A percentile compares a stretch with the other conserved stretches of the same genome.
phyloP scores from a whole-genome alignment of 2,797 vertebrate species.

The Lophotriccus pileatus region DNA sequence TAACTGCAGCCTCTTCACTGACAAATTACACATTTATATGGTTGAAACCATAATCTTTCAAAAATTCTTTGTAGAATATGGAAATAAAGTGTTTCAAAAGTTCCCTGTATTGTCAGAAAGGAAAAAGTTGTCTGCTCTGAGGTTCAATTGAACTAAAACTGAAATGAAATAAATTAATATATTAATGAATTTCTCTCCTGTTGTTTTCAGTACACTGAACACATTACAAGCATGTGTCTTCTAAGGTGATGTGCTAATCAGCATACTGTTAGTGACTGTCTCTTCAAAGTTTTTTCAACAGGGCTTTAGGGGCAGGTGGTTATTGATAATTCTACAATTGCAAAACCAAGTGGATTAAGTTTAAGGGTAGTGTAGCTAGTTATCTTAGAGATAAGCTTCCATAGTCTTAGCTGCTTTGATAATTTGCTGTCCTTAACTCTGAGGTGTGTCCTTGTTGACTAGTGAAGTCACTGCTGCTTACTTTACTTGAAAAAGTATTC shows the following conservation, averaged over 20 bases:
- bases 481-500: background rate
- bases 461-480: background rate
- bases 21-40: background rate
- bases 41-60: background rate
- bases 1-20: background rate
- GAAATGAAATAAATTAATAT: slow-evolving; percentile 61
- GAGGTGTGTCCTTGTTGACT: background rate
- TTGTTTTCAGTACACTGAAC: background rate
- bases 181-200: background rate
- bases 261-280: background rate
- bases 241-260: background rate
- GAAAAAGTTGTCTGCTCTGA: slow-evolving; percentile 46
- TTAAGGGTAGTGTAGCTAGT: background rate
- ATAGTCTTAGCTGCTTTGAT: background rate
- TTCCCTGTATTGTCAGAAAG: slow-evolving; percentile 12
- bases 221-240: background rate
- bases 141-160: slow-evolving; percentile 64
- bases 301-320: background rate
- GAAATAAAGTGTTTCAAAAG: background rate
- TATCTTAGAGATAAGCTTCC: background rate
- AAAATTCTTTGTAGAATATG: background rate
- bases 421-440: background rate
- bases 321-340: background rate
- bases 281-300: background rate
- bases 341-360: background rate